These are phyloP conservation scores for Elachura formosa DNA, from an alignment of 2,113 vertebrate genomes.

Conservation along the genomic window DNA sequence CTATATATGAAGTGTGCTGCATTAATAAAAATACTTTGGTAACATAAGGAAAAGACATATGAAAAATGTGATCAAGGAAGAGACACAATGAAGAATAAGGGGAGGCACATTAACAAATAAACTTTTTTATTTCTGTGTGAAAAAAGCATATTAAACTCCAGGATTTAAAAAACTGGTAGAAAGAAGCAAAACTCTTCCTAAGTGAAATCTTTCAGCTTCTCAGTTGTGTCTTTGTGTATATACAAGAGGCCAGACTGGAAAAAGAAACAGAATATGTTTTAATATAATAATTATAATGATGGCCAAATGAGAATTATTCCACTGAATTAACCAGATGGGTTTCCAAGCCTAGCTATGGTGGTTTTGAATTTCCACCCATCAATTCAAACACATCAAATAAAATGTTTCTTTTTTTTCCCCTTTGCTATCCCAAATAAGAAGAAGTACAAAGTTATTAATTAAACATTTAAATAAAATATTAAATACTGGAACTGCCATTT, in stretches of 20 bases:
- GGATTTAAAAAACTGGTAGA: background rate
- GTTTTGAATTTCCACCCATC: constrained; percentile 3
- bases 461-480: background rate
- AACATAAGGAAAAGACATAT: background rate
- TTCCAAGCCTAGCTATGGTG: background rate
- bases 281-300: constrained; percentile 21
- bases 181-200: background rate
- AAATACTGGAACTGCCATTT: background rate
- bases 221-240: background rate
- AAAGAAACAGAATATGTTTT: constrained; percentile 18
- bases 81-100: background rate
- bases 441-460: constrained; percentile 41
- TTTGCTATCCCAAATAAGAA: constrained; percentile 26
- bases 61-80: background rate
- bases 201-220: background rate
- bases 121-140: background rate
- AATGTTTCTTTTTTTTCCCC: background rate
- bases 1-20: background rate
- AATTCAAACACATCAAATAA: background rate
- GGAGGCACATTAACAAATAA: background rate
- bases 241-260: background rate
- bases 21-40: background rate
- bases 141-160: background rate
- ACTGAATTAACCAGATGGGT: constrained; percentile 32
- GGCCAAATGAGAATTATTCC: constrained; percentile 30